Evolutionary conservation across 2,113 vertebrate genomes (phyloP).

Genomic region (Crypturellus undulatus): DNA sequence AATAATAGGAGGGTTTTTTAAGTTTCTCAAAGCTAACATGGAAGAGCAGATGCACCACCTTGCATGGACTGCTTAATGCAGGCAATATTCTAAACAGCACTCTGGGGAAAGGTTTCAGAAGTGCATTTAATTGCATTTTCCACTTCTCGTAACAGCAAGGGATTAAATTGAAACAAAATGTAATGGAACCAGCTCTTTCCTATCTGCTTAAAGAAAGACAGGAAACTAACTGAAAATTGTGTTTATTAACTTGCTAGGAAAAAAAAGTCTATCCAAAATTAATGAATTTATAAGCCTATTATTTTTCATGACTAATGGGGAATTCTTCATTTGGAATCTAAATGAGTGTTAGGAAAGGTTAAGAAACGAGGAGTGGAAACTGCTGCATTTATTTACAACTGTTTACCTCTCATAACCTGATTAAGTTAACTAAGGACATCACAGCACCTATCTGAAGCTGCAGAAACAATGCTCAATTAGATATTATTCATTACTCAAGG

Average conservation of each 20-base stretch:
- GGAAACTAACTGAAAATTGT: slow-evolving; percentile 32
- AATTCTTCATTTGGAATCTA: slow-evolving; percentile 12
- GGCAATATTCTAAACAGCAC: slow-evolving; percentile 67
- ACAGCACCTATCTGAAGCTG: neutral
- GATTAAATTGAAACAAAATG: slow-evolving; percentile 75
- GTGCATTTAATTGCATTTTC: slow-evolving; percentile 82
- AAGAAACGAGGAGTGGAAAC: slow-evolving; percentile 4
- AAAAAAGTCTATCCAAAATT: neutral
- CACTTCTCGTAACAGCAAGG: slow-evolving; percentile 73
- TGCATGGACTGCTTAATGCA: slow-evolving; percentile 58
- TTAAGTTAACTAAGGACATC: neutral
- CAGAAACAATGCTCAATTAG: neutral
- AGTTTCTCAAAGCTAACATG: slow-evolving; percentile 31
- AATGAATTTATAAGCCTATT: slow-evolving; percentile 46
- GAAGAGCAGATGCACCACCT: neutral
- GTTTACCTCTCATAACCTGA: neutral
- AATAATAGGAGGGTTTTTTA: neutral
- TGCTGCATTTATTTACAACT: slow-evolving; percentile 7
- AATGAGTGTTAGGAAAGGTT: slow-evolving; percentile 9
- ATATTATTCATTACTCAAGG: neutral
- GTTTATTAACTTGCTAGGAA: slow-evolving; percentile 14
- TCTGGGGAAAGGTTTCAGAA: slow-evolving; percentile 74
- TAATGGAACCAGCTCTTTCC: slow-evolving; percentile 67
- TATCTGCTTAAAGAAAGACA: slow-evolving; percentile 46
- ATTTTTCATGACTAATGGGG: slow-evolving; percentile 36